Evolutionary conservation across 2,888 invertebrate species (phyloP).

Genomic region (Scaptomyza tumidula): DNA sequence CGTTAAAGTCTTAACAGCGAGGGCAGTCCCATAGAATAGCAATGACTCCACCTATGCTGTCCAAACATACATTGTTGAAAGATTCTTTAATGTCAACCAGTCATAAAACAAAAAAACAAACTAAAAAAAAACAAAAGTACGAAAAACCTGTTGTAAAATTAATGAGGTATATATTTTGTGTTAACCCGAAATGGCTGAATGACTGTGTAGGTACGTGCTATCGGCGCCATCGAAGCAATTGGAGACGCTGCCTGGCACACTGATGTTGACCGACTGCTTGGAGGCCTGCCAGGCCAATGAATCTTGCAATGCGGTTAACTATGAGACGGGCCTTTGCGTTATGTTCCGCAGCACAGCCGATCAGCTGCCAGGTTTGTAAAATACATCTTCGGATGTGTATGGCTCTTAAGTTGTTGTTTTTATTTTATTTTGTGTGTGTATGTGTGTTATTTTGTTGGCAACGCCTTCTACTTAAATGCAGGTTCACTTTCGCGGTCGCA

Average conservation of each 20-base stretch:
- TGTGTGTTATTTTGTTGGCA: slow-evolving; percentile 15
- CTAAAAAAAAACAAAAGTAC: too few species aligned
- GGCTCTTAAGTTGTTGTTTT: not conserved
- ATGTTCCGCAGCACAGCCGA: slow-evolving; percentile 93
- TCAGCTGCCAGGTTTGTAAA: slow-evolving; percentile 91
- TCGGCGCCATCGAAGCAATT: slow-evolving; percentile 95
- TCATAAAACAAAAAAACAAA: slow-evolving; percentile 2
- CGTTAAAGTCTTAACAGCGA: not conserved
- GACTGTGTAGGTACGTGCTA: slow-evolving; percentile 87
- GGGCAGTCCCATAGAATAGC: slow-evolving; percentile 6
- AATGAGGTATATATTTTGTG: slow-evolving; percentile 65
- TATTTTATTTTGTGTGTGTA: slow-evolving; percentile 31
- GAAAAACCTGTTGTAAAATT: slow-evolving; percentile 58
- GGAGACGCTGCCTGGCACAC: slow-evolving; percentile 95
- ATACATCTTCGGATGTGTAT: not conserved
- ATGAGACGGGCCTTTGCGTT: slow-evolving; percentile 97
- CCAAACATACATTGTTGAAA: not conserved
- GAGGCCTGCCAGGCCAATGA: slow-evolving; percentile 96
- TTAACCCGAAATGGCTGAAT: slow-evolving; percentile 54
- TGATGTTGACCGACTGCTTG: slow-evolving; percentile 97
- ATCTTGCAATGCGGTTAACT: slow-evolving; percentile 96
- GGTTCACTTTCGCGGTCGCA: slow-evolving; percentile 96
- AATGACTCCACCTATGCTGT: not conserved
- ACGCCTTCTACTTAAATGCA: slow-evolving; percentile 83
- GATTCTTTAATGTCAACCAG: slow-evolving; percentile 13